These are phyloP conservation scores for Schizopygopsis malacanthus DNA, from an alignment of 2,797 vertebrate genomes.

Conservation along the genomic window DNA sequence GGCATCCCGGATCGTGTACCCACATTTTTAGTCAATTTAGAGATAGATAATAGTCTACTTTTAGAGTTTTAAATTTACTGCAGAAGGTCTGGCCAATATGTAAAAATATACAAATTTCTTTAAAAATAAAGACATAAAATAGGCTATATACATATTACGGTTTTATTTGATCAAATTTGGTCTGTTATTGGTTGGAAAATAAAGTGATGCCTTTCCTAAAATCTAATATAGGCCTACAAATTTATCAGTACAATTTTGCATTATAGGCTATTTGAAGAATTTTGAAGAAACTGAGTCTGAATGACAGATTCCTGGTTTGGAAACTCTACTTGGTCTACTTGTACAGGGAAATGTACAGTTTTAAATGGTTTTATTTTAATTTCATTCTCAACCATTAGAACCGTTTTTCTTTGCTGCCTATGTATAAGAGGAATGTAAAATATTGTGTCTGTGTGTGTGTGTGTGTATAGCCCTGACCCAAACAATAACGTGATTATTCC, in stretches of 20 bases:
- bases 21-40: neutral
- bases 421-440: neutral
- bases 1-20: too few species aligned
- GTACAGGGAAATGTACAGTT: neutral
- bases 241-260: neutral
- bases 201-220: neutral
- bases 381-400: neutral
- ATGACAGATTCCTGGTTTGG: neutral
- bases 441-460: neutral
- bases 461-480: neutral
- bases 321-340: neutral
- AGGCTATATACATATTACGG: neutral
- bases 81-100: too few species aligned
- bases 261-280: too few species aligned
- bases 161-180: neutral
- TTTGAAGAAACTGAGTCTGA: neutral
- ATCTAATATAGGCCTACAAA: neutral
- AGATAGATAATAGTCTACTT: neutral
- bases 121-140: neutral
- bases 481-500: constrained; percentile 37
- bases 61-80: neutral
- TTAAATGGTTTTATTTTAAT: neutral
- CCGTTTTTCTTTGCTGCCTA: neutral
- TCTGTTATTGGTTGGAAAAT: neutral
- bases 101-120: neutral